Conservation (phyloP, 2,113 vertebrate species). For the Channa argus region DNA sequence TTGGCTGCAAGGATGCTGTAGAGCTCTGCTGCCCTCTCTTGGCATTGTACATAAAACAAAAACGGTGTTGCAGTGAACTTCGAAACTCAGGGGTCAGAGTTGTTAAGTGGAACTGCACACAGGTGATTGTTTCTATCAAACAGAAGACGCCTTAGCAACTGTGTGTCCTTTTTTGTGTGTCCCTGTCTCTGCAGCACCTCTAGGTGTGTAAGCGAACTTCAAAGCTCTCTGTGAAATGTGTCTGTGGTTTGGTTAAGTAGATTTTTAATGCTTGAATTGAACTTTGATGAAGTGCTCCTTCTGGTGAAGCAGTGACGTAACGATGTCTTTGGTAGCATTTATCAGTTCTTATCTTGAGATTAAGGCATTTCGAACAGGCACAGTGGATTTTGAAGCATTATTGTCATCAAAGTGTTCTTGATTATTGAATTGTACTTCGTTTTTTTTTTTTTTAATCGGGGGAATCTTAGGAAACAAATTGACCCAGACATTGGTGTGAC, state of each 20-base stretch:
- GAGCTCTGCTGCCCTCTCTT: constrained; percentile 62
- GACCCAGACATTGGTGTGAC: not conserved
- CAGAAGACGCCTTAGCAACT: no score
- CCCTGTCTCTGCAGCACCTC: not conserved
- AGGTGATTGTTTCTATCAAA: not conserved
- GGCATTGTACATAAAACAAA: not conserved
- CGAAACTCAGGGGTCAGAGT: not conserved
- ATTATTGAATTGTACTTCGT: not conserved
- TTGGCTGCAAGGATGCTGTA: not conserved
- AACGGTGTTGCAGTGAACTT: not conserved
- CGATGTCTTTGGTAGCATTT: not conserved
- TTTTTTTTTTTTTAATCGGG: not conserved
- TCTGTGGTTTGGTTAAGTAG: not conserved
- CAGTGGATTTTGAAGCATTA: not conserved
- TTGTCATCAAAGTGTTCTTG: not conserved
- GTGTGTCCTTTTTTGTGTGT: not conserved
- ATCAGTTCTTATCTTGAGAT: constrained; percentile 2
- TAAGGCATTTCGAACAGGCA: not conserved
- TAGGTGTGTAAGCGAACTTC: constrained; percentile 7
- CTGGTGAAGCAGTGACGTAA: not conserved
- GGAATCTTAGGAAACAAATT: not conserved
- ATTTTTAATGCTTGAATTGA: constrained; percentile 10
- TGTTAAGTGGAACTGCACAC: not conserved
- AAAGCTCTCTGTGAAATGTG: constrained; percentile 28
- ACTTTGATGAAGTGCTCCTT: constrained; percentile 12